Evolutionary conservation across 2,113 vertebrate genomes (phyloP).

Genomic region (Atlantisia rogersi): DNA sequence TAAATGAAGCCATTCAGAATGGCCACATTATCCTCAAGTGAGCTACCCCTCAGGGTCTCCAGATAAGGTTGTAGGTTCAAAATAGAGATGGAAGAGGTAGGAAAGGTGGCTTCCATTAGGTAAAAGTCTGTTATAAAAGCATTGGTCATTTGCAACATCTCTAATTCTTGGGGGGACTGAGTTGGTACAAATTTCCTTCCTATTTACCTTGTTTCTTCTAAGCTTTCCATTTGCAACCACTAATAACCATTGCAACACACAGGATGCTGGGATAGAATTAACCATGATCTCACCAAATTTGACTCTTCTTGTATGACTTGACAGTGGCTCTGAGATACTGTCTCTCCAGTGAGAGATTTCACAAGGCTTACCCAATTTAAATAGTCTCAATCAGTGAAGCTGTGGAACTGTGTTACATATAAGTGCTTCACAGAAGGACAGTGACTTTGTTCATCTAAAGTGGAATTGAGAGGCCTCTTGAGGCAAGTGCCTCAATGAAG

Average conservation of each 20-base stretch:
- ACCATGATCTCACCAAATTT: background rate
- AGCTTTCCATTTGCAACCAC: background rate
- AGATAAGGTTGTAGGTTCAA: background rate
- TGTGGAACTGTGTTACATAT: background rate
- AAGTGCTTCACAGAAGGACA: background rate
- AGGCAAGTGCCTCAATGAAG: background rate
- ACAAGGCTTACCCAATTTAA: background rate
- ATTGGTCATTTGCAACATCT: background rate
- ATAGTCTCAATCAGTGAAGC: background rate
- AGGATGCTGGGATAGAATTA: background rate
- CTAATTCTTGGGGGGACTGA: background rate
- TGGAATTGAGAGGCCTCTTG: background rate
- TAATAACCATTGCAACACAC: background rate
- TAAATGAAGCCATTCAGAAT: background rate
- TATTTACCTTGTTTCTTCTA: background rate
- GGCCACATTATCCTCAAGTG: background rate
- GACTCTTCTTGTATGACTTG: background rate
- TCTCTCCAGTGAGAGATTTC: background rate
- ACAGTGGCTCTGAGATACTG: background rate
- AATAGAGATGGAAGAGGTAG: background rate
- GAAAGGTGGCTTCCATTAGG: background rate
- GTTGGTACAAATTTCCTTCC: background rate
- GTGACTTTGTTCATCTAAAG: background rate
- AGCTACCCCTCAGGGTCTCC: background rate
- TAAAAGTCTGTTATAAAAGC: background rate